Base-by-base conservation (phyloP, 2,888 invertebrate species). In the Chaetogeoica ovagalla region DNA sequence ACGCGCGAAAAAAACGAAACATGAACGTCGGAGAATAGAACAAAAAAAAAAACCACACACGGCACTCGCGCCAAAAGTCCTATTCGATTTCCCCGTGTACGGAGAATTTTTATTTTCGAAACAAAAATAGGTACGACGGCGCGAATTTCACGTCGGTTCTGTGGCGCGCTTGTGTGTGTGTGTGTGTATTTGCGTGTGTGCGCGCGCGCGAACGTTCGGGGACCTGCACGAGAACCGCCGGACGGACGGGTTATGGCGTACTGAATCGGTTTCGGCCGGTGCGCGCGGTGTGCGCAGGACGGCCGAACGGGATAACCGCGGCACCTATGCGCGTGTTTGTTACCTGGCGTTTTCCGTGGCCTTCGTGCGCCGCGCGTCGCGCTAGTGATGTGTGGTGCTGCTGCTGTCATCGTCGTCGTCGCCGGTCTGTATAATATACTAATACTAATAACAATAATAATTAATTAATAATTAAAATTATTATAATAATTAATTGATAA, bases 211-310 rank as follows among this genome's bases (percentile, higher is more conserved):
- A 52, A 19, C 70, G 62, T 23, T 60, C 70, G n/a, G n/a, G 30
- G 30, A 30, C 30, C 30, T 30, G 30, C 21, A 70, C 77, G 39
- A 55, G 62, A 62, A 77, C 79, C 43, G n/a, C 63, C 79, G 79
- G 63, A 71, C 79, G 79, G 63, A 71, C 79, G 79, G 63, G 79
- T 79, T 79, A 79, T 71, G 79, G 70, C 79, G 79, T 79, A 79
- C 79, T 79, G 79, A 79, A 79, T 79, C 79, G 79, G 79, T 79
- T 79, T 79, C 79, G 70, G 70, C 71, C 79, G 65, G 37, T 15
- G 60, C 69, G 69, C 77, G 62, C 60, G 43, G 9, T 9, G 77
- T 77, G 79, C 79, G 79, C 79, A 79, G 71, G 79, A 79, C 79
- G 79, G 43, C 79, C 71, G 63, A 65, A 79, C 63, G 70, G 79